Conservation (phyloP, 2,113 vertebrate species). For the Peromyscus leucopus region DNA sequence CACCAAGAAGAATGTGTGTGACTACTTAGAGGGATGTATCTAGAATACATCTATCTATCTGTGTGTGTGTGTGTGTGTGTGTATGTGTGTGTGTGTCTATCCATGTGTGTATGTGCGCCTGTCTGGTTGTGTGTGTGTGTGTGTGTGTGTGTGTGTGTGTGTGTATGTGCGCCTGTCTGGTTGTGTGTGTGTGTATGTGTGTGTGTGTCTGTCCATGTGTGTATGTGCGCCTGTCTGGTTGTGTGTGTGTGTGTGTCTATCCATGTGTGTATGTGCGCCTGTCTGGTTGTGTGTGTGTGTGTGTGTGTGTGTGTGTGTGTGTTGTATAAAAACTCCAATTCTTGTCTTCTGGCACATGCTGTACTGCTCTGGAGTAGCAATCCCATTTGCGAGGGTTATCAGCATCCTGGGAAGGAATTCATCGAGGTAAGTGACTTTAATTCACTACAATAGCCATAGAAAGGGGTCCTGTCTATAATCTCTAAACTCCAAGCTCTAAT, state of each 20-base stretch:
- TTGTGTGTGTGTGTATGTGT: background rate
- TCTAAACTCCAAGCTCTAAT: conserved; percentile 57
- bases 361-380: conserved; percentile 52
- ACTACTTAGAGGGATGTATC: conserved; percentile 14
- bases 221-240: too few species aligned
- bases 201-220: too few species aligned
- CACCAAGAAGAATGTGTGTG: background rate
- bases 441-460: conserved; percentile 63
- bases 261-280: too few species aligned
- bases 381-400: conserved; percentile 75
- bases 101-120: background rate
- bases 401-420: conserved; percentile 51
- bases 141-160: background rate
- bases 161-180: background rate
- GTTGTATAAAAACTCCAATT: background rate
- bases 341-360: conserved; percentile 53
- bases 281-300: too few species aligned
- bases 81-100: background rate
- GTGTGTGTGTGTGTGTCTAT: too few species aligned
- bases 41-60: background rate
- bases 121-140: background rate
- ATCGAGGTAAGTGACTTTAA: conserved; percentile 64
- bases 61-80: background rate
- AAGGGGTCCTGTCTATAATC: conserved; percentile 66
- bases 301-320: background rate